Evolutionary conservation across 2,113 vertebrate species (phyloP), one percentile per base, ranked within the genome.

Genomic region (Perognathus longimembris): DNA sequence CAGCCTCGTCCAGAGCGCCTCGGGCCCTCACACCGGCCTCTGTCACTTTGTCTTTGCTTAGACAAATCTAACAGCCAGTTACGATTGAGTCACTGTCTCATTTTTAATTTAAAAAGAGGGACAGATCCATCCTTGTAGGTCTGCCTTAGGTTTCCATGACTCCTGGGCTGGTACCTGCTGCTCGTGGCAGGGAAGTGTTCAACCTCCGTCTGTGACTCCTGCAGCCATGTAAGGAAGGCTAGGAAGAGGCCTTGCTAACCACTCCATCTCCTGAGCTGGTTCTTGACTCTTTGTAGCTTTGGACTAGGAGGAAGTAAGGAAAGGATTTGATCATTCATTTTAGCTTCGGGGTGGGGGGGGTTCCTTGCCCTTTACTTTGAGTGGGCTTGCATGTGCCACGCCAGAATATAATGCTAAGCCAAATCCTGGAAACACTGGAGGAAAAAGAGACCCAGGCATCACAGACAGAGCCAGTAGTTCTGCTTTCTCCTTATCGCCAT

Each of bases 401-500:
- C 21, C 17, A 24, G 42, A 45, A 59, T 32, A n/a, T 59, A 76
- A 77, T 36, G 34, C 30, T 57, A 42, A 70, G 26, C 21, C 69
- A 59, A 30, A 9, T 34, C 45, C 76, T 67, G 42, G 66, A 71
- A 32, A 2, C 24, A 38, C 24, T 17, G 54, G 22, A 34, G 63
- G 67, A 66, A 20, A 71, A 73, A 50, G 76, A 59, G 22, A 67
- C 79, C 54, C 32, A 50, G 64, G 32, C 42, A 73, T 54, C 50
- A 14, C 14, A 17, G 14, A 1, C 6, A 3, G 30, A 30, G 21
- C 57, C 30, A 24, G 2, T 22, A 5, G 1, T 32, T 22, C 5
- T 12, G 50, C 15, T 12, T 9, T 34, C 14, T 42, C 45, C 38
- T 64, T 26, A 24, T 36, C 8, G 9, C 6, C 36, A 28, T 7